Percentiles rank a stretch among this genome's conserved stretches.
These are phyloP conservation scores for Zaprionus gabonicus DNA, from an alignment of 1,140 invertebrate genomes.

Conservation along the genomic window DNA sequence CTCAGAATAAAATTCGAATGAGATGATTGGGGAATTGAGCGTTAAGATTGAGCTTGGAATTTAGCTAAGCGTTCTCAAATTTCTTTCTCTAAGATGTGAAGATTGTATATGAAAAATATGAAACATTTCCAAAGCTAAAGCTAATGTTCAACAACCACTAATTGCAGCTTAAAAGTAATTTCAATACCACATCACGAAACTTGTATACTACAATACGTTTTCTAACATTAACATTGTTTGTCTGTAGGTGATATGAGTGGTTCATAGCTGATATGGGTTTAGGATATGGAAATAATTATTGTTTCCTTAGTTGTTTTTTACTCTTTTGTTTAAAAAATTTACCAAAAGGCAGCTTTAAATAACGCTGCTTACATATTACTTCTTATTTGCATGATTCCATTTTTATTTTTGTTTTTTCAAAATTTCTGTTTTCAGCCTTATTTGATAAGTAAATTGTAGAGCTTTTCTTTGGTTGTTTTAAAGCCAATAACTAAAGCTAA, in stretches of 20 bases:
- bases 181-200: constrained; percentile 67
- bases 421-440: constrained; percentile 66
- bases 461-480: constrained; percentile 41
- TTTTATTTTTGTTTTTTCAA: constrained; percentile 30
- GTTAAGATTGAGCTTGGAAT: constrained; percentile 40
- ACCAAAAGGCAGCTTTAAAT: constrained; percentile 66
- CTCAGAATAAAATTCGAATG: constrained; percentile 38
- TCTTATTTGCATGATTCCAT: constrained; percentile 32
- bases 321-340: constrained; percentile 60
- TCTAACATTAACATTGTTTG: constrained; percentile 49
- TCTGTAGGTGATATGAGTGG: constrained; percentile 55
- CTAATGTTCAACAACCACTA: constrained; percentile 82
- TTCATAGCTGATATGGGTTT: constrained; percentile 67
- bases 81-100: constrained; percentile 51
- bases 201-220: constrained; percentile 51
- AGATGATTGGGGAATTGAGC: constrained; percentile 60
- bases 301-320: constrained; percentile 35
- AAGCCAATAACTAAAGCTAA: constrained; percentile 78
- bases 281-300: constrained; percentile 43
- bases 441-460: constrained; percentile 73
- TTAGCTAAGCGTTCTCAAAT: constrained; percentile 44
- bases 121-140: constrained; percentile 73
- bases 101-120: constrained; percentile 79
- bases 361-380: constrained; percentile 46
- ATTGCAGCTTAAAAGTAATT: constrained; percentile 82